Percentiles rank a stretch among this genome's conserved stretches.
Evolutionary conservation across 2,113 vertebrate species (phyloP).

Genomic region (Bettongia penicillata): DNA sequence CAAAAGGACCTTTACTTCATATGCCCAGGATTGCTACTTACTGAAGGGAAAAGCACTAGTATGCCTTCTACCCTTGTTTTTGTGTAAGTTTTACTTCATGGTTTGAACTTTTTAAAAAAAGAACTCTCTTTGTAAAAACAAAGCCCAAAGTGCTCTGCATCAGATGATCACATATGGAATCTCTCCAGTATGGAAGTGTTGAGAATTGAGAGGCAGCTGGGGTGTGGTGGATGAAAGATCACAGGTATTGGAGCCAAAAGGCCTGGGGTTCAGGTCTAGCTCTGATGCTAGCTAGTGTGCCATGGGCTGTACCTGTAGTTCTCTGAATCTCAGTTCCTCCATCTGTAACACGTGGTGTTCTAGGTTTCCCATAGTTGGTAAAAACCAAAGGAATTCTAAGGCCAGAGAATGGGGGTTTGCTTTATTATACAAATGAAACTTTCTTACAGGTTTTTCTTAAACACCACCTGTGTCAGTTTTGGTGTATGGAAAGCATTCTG

Average conservation of each 20-base stretch:
- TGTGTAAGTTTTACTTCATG: constrained; percentile 40
- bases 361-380: neutral
- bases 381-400: neutral
- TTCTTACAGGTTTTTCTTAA: neutral
- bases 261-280: neutral
- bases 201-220: constrained; percentile 49
- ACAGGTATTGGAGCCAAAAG: constrained; percentile 41
- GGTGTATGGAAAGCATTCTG: neutral
- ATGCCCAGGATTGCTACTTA: neutral
- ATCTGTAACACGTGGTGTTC: neutral
- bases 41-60: constrained; percentile 10
- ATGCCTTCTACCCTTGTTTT: constrained; percentile 42
- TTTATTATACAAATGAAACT: neutral
- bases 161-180: neutral
- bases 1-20: constrained; percentile 38
- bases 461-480: neutral
- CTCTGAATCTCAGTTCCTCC: neutral
- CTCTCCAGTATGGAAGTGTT: constrained; percentile 36
- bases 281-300: neutral
- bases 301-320: too few relatives aligned
- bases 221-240: constrained; percentile 11
- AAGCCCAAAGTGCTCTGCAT: constrained; percentile 20
- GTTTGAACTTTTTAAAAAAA: constrained; percentile 37
- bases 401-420: neutral
- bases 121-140: neutral